Evolutionary conservation across 2,888 invertebrate genomes (phyloP), one percentile per base, ranked within the genome.

Genomic region (Neelides folsomi): DNA sequence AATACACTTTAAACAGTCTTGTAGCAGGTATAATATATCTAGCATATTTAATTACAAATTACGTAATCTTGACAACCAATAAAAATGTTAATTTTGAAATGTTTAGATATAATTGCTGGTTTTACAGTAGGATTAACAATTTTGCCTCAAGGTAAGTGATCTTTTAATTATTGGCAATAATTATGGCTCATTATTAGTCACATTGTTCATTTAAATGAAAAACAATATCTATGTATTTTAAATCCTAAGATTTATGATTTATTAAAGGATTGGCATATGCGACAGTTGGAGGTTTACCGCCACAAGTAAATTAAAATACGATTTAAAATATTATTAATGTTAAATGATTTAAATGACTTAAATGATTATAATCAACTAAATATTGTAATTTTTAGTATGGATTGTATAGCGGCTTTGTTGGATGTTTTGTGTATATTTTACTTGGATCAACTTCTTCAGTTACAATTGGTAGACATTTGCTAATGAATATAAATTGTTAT

Each of bases 371-470:
- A n/a, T n/a, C n/a, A n/a, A n/a, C n/a, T n/a, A 38, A 46, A 43
- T 46, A 38, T 43, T 37, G 19, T 20, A 41, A 50, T 42, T 39
- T 19, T 6, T 27, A 56, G 55, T 60, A 57, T 47, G 60, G 58
- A 36, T 51, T 62, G 1, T 64, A 60, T 42, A 53, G 52, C n/a
- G 61, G 64, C 16, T 64, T 64, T 39, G 52, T 63, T 2, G 64
- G 64, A n/a, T 64, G 64, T 37, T 64, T 64, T 36, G 56, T 60
- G 5, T 60, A 63, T 45, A 63, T 64, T 50, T 46, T 64, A 1
- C 12, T 63, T n/a, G 64, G 64, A n/a, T 59, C 60, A 10, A 62
- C 64, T 4, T 34, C 49, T 12, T 47, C 57, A 40, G 58, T 64
- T 1, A 64, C 60, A 1, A 49, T 59, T 8, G 55, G 54, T 34